Evolutionary conservation across 2,113 vertebrate genomes (phyloP).

Genomic region (Lophochroa leadbeateri): DNA sequence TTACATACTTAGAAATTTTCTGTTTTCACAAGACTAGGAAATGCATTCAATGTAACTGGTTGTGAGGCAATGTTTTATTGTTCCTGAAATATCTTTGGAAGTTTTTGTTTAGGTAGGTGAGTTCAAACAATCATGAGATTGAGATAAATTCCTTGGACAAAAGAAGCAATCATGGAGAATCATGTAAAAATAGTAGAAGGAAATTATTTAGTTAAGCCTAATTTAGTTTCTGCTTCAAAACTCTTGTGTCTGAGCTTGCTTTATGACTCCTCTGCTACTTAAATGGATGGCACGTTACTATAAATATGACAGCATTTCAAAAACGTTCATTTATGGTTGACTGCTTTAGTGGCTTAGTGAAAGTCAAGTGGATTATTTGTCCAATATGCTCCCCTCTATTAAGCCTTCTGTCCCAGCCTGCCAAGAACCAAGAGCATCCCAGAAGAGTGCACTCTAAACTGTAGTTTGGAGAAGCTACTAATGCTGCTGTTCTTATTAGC

Average conservation of each 20-base stretch:
- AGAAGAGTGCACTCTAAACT: not conserved
- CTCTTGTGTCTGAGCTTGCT: not conserved
- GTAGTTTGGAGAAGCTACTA: not conserved
- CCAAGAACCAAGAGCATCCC: not conserved
- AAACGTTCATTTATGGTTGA: not conserved
- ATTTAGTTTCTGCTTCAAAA: constrained; percentile 24
- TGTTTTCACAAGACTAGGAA: not conserved
- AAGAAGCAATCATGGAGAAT: not conserved
- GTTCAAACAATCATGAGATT: not conserved
- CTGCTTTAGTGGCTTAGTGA: constrained; percentile 32
- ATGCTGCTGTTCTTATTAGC: not conserved
- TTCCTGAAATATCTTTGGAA: not conserved
- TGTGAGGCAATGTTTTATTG: not conserved
- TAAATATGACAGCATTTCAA: constrained; percentile 15
- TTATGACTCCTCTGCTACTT: not conserved
- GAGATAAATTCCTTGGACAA: not conserved
- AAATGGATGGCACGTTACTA: not conserved
- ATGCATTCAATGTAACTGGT: not conserved
- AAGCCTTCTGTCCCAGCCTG: constrained; percentile 19
- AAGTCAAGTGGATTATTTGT: constrained; percentile 52
- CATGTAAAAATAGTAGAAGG: not conserved
- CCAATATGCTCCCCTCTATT: constrained; percentile 2
- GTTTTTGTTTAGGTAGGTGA: not conserved
- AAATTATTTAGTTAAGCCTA: not conserved
- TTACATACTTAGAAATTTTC: not conserved